phyloP scores from a whole-genome alignment of 1,140 invertebrate species.

The Procambarus clarkii region DNA sequence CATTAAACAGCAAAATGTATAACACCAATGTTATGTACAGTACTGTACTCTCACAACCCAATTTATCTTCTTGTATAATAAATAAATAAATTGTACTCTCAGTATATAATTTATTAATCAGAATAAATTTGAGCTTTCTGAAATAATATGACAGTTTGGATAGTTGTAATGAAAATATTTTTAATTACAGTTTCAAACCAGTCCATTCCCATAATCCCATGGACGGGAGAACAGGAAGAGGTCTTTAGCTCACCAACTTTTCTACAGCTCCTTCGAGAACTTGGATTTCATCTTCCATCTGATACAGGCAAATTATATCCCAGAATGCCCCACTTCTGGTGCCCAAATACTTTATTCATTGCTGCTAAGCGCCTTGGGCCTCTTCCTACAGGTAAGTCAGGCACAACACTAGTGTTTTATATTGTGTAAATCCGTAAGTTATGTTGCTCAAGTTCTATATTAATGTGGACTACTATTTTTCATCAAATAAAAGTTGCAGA shows the following conservation, averaged over 20 bases:
- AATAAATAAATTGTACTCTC: too few species aligned
- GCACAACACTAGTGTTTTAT: too few species aligned
- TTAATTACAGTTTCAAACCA: constrained; percentile 80
- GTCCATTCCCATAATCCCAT: constrained; percentile 85
- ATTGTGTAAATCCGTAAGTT: too few species aligned
- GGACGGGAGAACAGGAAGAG: constrained; percentile 82
- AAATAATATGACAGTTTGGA: too few species aligned
- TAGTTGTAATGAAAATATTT: constrained; percentile 14
- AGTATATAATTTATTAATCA: too few species aligned
- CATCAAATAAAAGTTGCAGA: too few species aligned
- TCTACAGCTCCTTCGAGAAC: constrained; percentile 82
- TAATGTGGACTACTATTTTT: neutral
- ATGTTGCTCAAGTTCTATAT: too few species aligned
- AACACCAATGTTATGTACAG: too few species aligned
- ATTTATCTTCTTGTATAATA: too few species aligned
- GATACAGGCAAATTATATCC: constrained; percentile 84
- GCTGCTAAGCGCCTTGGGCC: constrained; percentile 82
- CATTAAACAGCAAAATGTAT: too few species aligned
- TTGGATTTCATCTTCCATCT: constrained; percentile 84
- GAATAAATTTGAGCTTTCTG: too few species aligned
- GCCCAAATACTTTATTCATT: constrained; percentile 81
- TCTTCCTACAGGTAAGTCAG: constrained; percentile 73
- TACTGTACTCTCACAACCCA: too few species aligned
- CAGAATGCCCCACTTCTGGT: constrained; percentile 85
- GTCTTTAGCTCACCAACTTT: constrained; percentile 83